These are phyloP conservation scores for Astreopora myriophthalma DNA, from an alignment of 64 coral and sea anemone species.

Conservation along the genomic window DNA sequence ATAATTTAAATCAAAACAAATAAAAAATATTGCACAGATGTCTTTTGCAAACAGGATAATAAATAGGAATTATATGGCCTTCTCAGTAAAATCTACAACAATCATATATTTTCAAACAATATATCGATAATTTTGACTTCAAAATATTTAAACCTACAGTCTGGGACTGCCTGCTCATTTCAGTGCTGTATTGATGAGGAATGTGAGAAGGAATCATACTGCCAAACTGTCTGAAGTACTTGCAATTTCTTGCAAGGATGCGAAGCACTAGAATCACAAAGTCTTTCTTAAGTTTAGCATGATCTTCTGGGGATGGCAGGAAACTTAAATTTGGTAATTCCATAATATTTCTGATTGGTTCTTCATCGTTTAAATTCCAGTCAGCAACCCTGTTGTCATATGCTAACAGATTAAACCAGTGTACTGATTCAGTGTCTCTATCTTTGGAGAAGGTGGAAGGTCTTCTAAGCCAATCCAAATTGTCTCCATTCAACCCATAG, in stretches of 20 bases:
- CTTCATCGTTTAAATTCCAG: not conserved
- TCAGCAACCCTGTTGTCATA: conserved; percentile 19
- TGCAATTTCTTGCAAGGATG: conserved; percentile 12
- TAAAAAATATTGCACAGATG: not conserved
- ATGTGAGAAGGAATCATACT: not conserved
- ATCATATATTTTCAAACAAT: not conserved
- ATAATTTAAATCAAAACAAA: not conserved
- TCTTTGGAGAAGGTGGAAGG: conserved; percentile 21
- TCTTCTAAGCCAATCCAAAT: conserved; percentile 29
- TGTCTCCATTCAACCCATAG: conserved; percentile 21
- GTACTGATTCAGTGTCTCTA: conserved; percentile 13
- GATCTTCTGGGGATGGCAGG: conserved; percentile 15
- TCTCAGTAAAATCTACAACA: not conserved
- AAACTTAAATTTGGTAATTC: conserved; percentile 21
- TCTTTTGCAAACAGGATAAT: not conserved
- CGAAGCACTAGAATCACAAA: conserved; percentile 11
- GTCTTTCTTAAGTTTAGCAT: conserved; percentile 12
- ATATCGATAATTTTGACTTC: not conserved
- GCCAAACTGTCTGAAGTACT: conserved; percentile 2
- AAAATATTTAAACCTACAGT: conserved; percentile 4
- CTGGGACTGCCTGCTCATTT: not conserved
- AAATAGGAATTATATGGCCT: not conserved
- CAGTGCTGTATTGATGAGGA: not conserved
- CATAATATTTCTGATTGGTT: not conserved
- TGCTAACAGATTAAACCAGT: conserved; percentile 38